Evolutionary conservation across 92 coral and sea anemone species (phyloP), one percentile per base, ranked within the genome.

Genomic region (Nematostella vectensis): DNA sequence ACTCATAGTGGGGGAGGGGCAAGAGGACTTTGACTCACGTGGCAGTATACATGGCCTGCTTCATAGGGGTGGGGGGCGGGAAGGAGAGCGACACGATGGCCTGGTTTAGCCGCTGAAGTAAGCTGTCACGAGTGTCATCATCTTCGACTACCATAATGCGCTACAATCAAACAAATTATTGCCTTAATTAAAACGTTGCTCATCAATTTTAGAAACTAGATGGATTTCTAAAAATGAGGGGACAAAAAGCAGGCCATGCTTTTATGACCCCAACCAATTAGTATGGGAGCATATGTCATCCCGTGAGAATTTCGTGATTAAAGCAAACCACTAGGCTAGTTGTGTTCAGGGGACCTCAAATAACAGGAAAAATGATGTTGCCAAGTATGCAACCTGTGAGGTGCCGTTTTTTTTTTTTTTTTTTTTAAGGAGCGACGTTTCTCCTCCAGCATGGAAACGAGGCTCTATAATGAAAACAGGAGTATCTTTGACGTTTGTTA

Each of bases 21-120:
- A 33, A 6, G 40, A 15, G 40, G 6, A 15, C 15, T 15, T 17
- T 21, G 50, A 64, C 98, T 69, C 39, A 91, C 98, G 96, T 87
- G 2, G 93, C 95, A 48, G 81, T 67, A 61, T 91, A 91, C 98
- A 91, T 81, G 63, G 89, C 93, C 39, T 86, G 93, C 56, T 81
- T 81, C 43, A 82, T 53, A 23, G 99, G 99, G 8, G 76, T 72
- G 74, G 80, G 69, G 0, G 93, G 96, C 4, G 99, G 83, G 50
- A 93, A 93, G 11, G 96, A 80, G 68, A 93, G 51, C 43, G 78
- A 81, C 23, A 77, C 67, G 42, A 93, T 65, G 3, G 76, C 75
- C 24, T 31, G 57, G 77, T 93, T 93, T 3, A 93, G 66, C 53
- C 72, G 74, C 75, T 77, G 83, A 2, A 86, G 69, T 48, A 86